Evolutionary conservation across 2,888 invertebrate species (phyloP).

Genomic region (Ernsta delagoae): DNA sequence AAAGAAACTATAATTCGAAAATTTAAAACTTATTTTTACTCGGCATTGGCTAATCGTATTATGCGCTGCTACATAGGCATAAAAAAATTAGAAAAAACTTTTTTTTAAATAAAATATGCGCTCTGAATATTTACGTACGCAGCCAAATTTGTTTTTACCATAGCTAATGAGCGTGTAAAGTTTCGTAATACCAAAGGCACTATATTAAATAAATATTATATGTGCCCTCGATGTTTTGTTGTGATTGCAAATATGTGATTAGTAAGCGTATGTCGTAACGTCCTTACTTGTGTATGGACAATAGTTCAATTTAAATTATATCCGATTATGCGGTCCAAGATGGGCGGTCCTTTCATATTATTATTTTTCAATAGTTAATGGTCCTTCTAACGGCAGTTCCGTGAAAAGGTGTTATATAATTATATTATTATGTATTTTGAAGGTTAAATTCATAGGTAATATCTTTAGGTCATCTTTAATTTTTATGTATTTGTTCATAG

Average conservation of each 20-base stretch:
- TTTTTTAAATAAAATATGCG: background rate
- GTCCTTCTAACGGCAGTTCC: too few species aligned
- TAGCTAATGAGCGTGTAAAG: background rate
- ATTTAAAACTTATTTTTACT: too few species aligned
- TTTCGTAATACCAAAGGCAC: background rate
- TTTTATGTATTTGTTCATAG: too few species aligned
- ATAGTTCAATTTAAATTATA: conserved; percentile 11
- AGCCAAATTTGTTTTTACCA: background rate
- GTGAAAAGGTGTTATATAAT: too few species aligned
- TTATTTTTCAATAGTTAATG: too few species aligned
- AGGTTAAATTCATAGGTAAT: too few species aligned
- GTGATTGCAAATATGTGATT: conserved; percentile 6
- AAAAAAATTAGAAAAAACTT: too few species aligned
- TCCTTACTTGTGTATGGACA: conserved; percentile 6
- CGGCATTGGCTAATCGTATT: too few species aligned
- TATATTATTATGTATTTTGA: too few species aligned
- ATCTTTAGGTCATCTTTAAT: too few species aligned
- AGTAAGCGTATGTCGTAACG: conserved; percentile 12
- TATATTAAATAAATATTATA: background rate
- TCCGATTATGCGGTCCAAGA: conserved; percentile 2
- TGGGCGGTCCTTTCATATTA: background rate
- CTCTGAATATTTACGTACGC: background rate
- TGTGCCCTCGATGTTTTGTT: conserved; percentile 10
- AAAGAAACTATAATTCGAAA: too few species aligned
- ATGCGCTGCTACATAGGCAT: too few species aligned